These are phyloP conservation scores for Cheilinus undulatus DNA, from an alignment of 2,113 vertebrate genomes.

Conservation along the genomic window DNA sequence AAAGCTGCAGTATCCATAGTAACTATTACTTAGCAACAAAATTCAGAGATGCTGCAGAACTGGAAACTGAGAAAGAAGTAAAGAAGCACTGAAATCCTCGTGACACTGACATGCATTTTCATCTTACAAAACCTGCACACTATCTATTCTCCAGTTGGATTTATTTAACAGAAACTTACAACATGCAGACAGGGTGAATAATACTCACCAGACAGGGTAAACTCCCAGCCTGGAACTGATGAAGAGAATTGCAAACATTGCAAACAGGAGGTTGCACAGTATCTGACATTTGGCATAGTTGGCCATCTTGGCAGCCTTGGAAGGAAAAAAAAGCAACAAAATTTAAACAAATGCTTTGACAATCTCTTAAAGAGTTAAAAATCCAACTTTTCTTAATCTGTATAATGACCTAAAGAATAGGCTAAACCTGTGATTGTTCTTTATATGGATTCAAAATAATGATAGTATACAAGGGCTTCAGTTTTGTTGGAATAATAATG, in stretches of 20 bases:
- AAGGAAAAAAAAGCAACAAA: constrained; percentile 59
- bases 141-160: too few species aligned
- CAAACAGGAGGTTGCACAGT: constrained; percentile 94
- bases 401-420: background rate
- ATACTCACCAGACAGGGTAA: constrained; percentile 95
- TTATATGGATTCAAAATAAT: background rate
- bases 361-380: background rate
- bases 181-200: too few species aligned
- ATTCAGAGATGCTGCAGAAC: constrained; percentile 70
- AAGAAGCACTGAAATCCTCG: constrained; percentile 9
- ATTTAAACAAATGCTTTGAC: constrained; percentile 2
- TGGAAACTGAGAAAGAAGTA: constrained; percentile 43
- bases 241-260: constrained; percentile 95
- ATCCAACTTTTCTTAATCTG: background rate
- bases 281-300: constrained; percentile 99
- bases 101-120: constrained; percentile 23
- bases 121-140: constrained; percentile 26
- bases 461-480: background rate
- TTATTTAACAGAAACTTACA: too few species aligned
- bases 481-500: constrained; percentile 6
- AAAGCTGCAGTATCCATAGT: constrained; percentile 82
- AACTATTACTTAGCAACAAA: constrained; percentile 83
- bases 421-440: too few species aligned
- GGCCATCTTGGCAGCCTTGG: constrained; percentile 97
- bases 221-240: constrained; percentile 93